phyloP scores from a whole-genome alignment of 2,113 vertebrate genomes.

The Notothenia rossii region DNA sequence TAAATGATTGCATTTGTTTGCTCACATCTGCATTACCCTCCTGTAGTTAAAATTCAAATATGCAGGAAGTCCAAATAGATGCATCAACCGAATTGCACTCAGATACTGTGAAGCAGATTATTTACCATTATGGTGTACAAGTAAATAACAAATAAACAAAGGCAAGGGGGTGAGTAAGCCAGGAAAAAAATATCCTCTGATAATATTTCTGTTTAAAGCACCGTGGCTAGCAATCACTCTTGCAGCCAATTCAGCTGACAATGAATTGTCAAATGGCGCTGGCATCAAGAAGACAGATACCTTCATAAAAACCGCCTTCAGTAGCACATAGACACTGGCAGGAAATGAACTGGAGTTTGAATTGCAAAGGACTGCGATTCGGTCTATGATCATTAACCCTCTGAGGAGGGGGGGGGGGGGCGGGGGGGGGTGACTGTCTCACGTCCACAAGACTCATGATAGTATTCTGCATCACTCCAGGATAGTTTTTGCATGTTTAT shows the following conservation, averaged over 20 bases:
- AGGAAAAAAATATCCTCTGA: conserved; percentile 9
- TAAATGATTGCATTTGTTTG: conserved; percentile 42
- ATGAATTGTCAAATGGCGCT: conserved; percentile 54
- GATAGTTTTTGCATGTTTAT: conserved; percentile 31
- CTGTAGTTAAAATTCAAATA: conserved; percentile 41
- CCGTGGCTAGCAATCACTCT: conserved; percentile 40
- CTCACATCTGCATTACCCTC: conserved; percentile 35
- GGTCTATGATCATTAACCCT: conserved; percentile 42
- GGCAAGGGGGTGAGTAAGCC: conserved; percentile 10
- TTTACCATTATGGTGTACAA: conserved; percentile 36
- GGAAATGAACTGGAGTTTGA: conserved; percentile 52
- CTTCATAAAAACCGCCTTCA: conserved; percentile 56
- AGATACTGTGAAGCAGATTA: conserved; percentile 33
- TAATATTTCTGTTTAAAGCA: conserved; percentile 45
- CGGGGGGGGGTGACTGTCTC: not conserved
- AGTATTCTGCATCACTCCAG: conserved; percentile 28
- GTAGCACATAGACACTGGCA: conserved; percentile 54
- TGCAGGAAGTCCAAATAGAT: conserved; percentile 32
- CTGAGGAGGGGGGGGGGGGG: conserved; percentile 18
- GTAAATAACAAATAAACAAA: conserved; percentile 48
- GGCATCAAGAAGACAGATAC: conserved; percentile 61
- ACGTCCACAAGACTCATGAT: conserved; percentile 4
- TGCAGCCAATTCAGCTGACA: conserved; percentile 56
- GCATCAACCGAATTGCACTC: conserved; percentile 28
- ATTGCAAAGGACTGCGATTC: conserved; percentile 42